phyloP scores from a whole-genome alignment of 53 echinoderm and acorn worm genomes.

The Paracentrotus lividus region DNA sequence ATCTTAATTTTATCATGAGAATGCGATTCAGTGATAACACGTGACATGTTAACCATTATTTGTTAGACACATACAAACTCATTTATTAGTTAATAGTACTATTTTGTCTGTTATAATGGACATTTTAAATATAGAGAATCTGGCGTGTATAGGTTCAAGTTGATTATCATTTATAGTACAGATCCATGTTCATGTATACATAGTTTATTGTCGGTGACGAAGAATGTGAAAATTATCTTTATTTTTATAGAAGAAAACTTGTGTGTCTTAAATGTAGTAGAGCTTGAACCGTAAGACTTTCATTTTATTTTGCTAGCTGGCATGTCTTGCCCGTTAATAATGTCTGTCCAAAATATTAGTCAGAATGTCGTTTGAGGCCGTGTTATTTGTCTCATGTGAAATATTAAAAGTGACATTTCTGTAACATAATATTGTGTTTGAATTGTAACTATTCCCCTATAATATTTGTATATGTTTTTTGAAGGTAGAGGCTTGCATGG shows the following conservation, averaged over 20 bases:
- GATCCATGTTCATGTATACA: background rate
- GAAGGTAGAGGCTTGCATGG: too few relatives aligned
- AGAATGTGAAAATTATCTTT: background rate
- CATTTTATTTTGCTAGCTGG: background rate
- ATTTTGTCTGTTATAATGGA: background rate
- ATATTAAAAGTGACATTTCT: too few relatives aligned
- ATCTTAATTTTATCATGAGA: background rate
- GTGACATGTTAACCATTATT: background rate
- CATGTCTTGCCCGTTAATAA: too few relatives aligned
- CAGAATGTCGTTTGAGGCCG: too few relatives aligned
- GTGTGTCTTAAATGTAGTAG: background rate
- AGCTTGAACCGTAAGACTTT: background rate
- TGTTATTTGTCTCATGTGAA: too few relatives aligned
- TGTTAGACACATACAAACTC: too few relatives aligned
- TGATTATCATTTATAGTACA: background rate
- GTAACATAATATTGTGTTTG: too few relatives aligned
- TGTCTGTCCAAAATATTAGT: too few relatives aligned
- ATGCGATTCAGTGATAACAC: background rate
- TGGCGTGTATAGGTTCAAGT: background rate
- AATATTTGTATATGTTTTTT: too few relatives aligned
- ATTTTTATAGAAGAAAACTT: background rate
- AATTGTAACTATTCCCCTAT: too few relatives aligned
- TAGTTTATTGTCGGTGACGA: background rate
- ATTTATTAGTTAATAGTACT: background rate
- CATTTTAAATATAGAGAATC: background rate